A percentile compares a stretch with the other conserved stretches of the same genome.
phyloP scores from a whole-genome alignment of 1,140 invertebrate species.

The Agrypnia vestita region DNA sequence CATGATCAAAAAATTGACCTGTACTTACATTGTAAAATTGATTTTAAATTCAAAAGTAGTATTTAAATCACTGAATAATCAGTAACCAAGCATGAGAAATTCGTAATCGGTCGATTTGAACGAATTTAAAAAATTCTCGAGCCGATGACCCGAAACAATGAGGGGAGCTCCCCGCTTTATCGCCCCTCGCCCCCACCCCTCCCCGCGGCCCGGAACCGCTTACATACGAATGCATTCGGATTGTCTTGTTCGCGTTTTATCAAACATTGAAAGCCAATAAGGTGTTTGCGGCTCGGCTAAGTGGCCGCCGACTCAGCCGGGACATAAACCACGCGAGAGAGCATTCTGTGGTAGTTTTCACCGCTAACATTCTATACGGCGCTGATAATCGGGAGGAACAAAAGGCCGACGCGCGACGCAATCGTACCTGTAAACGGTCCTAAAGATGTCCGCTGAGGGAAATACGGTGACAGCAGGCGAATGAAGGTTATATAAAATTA shows the following conservation, averaged over 20 bases:
- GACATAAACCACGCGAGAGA: constrained; percentile 60
- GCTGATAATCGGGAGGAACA: constrained; percentile 52
- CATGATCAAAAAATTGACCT: too few relatives aligned
- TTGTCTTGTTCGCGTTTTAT: constrained; percentile 55
- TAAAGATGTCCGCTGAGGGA: constrained; percentile 16
- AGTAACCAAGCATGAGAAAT: background rate
- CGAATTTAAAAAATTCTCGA: background rate
- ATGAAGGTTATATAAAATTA: background rate
- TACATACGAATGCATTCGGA: constrained; percentile 45
- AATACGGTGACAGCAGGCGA: background rate
- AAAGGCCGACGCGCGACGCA: constrained; percentile 38
- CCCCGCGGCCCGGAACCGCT: background rate
- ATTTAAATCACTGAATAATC: too few relatives aligned
- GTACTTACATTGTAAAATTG: too few relatives aligned
- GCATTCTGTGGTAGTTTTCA: constrained; percentile 59
- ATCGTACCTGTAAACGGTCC: constrained; percentile 36
- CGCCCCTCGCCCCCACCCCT: background rate
- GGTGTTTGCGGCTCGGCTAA: constrained; percentile 40
- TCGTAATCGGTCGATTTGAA: background rate
- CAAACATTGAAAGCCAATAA: constrained; percentile 61
- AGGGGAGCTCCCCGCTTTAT: constrained; percentile 5
- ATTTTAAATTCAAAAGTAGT: too few relatives aligned
- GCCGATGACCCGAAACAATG: constrained; percentile 31
- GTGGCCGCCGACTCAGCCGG: constrained; percentile 33
- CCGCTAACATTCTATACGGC: constrained; percentile 58